Base-by-base conservation (phyloP, 2,888 invertebrate genomes). In the Geotrupes spiniger region DNA sequence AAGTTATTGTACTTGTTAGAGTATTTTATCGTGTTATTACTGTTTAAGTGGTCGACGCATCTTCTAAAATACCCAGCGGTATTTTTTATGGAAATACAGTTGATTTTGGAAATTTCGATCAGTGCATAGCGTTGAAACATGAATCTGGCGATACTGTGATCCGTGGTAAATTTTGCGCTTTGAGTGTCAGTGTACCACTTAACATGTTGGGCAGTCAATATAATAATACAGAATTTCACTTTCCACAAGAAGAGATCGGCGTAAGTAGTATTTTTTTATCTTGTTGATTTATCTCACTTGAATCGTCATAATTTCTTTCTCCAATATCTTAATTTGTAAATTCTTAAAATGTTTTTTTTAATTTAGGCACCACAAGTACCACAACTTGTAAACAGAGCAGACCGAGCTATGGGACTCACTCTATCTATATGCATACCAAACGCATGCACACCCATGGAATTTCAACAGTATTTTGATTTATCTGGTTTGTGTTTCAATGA, bases 61-160 rank as follows among this genome's bases (percentile, higher is more conserved):
- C 10, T 29, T 29, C 29, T 2, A 29, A 29, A 29, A 29, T 29
- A 1, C 29, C 29, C 10, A 11, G 10, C 10, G 29, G 29, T n/a
- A 71, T 87, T 9, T 77, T 86, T 11, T 80, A 79, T 55, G 86
- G 86, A 2, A 80, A 83, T 8, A 76, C 80, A 1, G 85, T 82
- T 70, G 84, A 87, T 52, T 74, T 87, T 53, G 87, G 87, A 1
- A 85, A 87, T 70, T 87, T 82, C 63, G 87, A 87, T 65, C 85
- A 87, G 69, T 87, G 87, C 60, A 71, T 85, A n/a, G 59, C 66
- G 31, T 66, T 71, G 12, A 50, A 53, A 25, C 44, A 15, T n/a
- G n/a, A n/a, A n/a, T n/a, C n/a, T n/a, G n/a, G n/a, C n/a, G n/a
- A n/a, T n/a, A n/a, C n/a, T n/a, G n/a, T n/a, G n/a, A n/a, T n/a